phyloP scores from a whole-genome alignment of 1,140 invertebrate species.

The Sinella curviseta region DNA sequence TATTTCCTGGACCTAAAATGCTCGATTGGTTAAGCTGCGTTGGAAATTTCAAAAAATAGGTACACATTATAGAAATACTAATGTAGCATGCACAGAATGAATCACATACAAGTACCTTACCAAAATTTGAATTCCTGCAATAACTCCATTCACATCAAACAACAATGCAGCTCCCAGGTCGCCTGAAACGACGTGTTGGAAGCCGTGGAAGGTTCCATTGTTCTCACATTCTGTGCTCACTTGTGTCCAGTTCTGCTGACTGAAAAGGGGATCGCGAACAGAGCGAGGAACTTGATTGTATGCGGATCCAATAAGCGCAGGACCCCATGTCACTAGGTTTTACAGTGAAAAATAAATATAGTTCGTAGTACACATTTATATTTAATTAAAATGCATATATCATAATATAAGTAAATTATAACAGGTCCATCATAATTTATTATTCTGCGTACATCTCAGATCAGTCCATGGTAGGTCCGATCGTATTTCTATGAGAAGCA shows the following conservation, averaged over 20 bases:
- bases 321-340: background rate
- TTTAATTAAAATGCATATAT: no score
- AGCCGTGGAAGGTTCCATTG: conserved; percentile 32
- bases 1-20: conserved; percentile 17
- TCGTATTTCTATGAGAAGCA: no score
- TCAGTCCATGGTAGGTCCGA: no score
- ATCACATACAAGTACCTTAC: conserved; percentile 6
- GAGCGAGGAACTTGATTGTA: background rate
- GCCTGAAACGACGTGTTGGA: conserved; percentile 24
- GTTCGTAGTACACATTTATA: no score
- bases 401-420: no score
- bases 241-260: background rate
- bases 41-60: no score
- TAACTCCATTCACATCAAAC: conserved; percentile 38
- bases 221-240: conserved; percentile 26
- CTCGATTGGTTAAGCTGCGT: conserved; percentile 3
- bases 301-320: background rate
- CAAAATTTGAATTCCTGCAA: conserved; percentile 40
- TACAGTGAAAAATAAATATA: no score
- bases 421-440: no score
- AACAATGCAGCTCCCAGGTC: background rate
- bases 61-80: background rate
- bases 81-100: background rate
- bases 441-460: no score
- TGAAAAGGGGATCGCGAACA: background rate